Conservation (phyloP, 2,888 invertebrate species). For the Microplitis deprimator region DNA sequence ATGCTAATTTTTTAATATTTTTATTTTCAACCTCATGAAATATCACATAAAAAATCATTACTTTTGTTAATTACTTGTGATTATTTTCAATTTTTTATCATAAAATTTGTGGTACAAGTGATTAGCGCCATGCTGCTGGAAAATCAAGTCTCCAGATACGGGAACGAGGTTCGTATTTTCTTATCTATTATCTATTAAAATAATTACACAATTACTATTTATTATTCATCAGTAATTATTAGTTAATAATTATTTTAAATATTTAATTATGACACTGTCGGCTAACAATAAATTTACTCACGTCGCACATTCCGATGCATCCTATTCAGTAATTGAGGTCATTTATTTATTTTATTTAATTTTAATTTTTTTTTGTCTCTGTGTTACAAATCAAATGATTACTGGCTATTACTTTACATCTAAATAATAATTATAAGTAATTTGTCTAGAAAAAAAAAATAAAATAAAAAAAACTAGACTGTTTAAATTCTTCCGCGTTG, state of each 20-base stretch:
- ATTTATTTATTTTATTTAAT: neutral
- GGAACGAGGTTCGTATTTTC: conserved; percentile 11
- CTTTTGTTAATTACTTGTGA: neutral
- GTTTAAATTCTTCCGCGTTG: neutral
- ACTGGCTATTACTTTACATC: neutral
- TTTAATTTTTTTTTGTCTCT: neutral
- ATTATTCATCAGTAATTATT: neutral
- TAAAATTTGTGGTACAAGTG: neutral
- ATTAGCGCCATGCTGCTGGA: conserved; percentile 26
- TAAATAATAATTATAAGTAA: neutral
- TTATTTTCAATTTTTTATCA: neutral
- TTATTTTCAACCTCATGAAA: neutral
- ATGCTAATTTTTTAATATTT: neutral
- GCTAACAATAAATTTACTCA: conserved; percentile 30
- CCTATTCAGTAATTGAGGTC: conserved; percentile 23
- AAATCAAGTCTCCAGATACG: conserved; percentile 23
- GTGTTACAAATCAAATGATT: neutral
- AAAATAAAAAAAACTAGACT: neutral
- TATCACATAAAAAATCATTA: too few relatives aligned
- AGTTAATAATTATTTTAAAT: neutral
- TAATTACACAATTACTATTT: neutral
- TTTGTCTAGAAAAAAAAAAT: neutral
- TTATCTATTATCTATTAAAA: neutral
- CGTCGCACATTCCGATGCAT: conserved; percentile 28
- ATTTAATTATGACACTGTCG: conserved; percentile 8